Evolutionary conservation across 2,888 invertebrate genomes (phyloP), one percentile per base, ranked within the genome.

Genomic region (Spodoptera littoralis): DNA sequence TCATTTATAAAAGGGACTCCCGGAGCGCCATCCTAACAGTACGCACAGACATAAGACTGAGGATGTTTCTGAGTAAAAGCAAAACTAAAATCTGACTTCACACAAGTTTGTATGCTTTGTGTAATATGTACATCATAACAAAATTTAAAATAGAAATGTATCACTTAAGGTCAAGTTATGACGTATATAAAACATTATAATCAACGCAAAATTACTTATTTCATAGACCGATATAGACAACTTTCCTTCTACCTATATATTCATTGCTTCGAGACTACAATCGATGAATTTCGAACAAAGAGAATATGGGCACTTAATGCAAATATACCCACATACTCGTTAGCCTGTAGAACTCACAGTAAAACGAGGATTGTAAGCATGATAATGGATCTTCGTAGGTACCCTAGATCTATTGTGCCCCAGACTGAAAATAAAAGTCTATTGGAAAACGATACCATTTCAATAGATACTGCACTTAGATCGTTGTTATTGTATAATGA

Each of bases 361-460:
- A 54, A 46, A 44, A 50, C 24, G 18, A 43, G 46, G 45, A 48
- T 27, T 43, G 43, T 27, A 12, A 52, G 12, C 24, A 43, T 48
- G 9, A 73, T 51, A 73, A 70, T 73, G 43, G 59, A 55, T n/a
- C 13, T 11, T 48, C 30, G 30, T 27, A 3, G 27, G 27, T 44
- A 30, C 44, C 52, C 43, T 52, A 36, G 22, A 52, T 44, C 59
- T 67, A 55, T 69, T 73, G 59, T 59, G 18, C 48, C 8, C 42
- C 18, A 18, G 36, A 68, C 5, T 43, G 13, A 43, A 41, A 59
- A 55, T 46, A 43, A 50, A 73, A 52, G 45, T 67, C 51, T 48
- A 68, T 69, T 48, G 55, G 22, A 68, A 60, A 48, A 43, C 36
- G 48, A 73, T 56, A 45, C 3, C 24, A 27, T 49, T 50, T 53